A percentile compares a stretch with the other conserved stretches of the same genome.
phyloP scores from a whole-genome alignment of 2,888 invertebrate species.

The Baccha elongata region DNA sequence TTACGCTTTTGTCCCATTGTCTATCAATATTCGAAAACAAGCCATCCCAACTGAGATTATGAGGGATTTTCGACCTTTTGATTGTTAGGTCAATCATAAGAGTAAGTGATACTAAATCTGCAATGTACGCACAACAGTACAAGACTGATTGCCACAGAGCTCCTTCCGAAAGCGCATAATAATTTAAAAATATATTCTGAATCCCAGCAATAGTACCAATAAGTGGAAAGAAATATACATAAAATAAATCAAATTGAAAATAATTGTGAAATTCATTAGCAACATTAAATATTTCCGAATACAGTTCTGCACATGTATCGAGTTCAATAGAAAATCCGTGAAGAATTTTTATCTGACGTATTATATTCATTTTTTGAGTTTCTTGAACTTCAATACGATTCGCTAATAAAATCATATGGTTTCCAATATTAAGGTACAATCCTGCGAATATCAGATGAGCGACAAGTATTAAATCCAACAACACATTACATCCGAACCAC shows the following conservation, averaged over 20 bases:
- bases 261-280: neutral
- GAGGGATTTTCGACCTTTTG: conserved; percentile 75
- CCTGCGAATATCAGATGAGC: neutral
- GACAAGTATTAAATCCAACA: neutral
- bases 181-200: neutral
- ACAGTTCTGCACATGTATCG: conserved; percentile 75
- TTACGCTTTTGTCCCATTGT: conserved; percentile 78
- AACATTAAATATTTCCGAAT: conserved; percentile 62
- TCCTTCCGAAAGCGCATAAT: too few relatives aligned
- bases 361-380: conserved; percentile 58
- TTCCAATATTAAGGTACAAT: neutral
- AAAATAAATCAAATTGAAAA: neutral
- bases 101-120: too few relatives aligned
- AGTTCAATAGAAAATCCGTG: conserved; percentile 77
- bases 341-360: conserved; percentile 76
- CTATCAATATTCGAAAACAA: conserved; percentile 77
- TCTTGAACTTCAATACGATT: neutral
- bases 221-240: neutral
- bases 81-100: conserved; percentile 73
- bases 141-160: too few relatives aligned
- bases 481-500: neutral
- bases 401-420: neutral
- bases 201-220: neutral
- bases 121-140: too few relatives aligned
- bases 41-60: conserved; percentile 76